These are phyloP conservation scores for Trematocara unimaculatum DNA, from an alignment of 2,113 vertebrate species.

Conservation along the genomic window DNA sequence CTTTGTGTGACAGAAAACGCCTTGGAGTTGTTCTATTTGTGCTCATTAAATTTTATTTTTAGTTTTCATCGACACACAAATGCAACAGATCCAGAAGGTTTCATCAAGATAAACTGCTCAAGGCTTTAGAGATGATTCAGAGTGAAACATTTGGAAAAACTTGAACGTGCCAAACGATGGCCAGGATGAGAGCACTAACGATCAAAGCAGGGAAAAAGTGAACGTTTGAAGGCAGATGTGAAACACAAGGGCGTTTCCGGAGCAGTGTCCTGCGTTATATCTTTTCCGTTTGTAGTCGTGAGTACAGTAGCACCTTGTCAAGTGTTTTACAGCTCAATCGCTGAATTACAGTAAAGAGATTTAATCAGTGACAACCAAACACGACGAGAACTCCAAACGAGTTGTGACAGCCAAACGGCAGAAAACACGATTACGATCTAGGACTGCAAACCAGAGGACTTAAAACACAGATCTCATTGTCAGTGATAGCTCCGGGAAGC, in stretches of 20 bases:
- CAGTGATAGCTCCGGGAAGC: not conserved
- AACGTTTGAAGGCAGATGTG: not conserved
- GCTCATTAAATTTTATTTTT: accelerated
- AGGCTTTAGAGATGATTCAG: not conserved
- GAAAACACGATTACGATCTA: not conserved
- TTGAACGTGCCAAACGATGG: not conserved
- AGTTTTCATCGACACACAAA: not conserved
- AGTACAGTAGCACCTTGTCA: slow-evolving; percentile 36
- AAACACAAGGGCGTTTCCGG: not conserved
- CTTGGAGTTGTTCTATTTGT: not conserved
- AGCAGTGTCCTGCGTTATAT: not conserved
- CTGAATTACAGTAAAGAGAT: not conserved
- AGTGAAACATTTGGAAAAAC: not conserved
- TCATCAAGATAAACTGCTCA: not conserved
- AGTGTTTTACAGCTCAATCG: not conserved
- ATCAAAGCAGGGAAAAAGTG: not conserved
- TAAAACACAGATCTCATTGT: not conserved
- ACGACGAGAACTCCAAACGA: not conserved
- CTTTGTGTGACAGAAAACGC: not conserved
- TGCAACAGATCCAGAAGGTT: not conserved
- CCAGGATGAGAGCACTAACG: not conserved
- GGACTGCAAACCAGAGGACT: not conserved
- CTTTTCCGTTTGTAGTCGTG: not conserved
- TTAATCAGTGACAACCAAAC: not conserved
- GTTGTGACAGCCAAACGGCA: not conserved